phyloP scores from a whole-genome alignment of 2,113 vertebrate genomes.

The Thunnus maccoyii region DNA sequence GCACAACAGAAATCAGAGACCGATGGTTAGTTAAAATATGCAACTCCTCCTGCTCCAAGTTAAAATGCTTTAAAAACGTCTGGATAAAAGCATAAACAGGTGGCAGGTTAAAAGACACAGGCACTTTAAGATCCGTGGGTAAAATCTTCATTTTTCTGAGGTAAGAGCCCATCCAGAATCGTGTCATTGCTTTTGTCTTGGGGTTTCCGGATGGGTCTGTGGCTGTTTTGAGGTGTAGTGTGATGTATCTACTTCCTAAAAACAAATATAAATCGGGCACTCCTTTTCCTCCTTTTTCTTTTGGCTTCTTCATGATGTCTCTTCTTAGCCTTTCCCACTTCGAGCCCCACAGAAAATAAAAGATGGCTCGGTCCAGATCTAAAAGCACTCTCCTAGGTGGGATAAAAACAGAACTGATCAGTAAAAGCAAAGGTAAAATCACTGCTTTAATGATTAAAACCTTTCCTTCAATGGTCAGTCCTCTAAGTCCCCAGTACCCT shows the following conservation, averaged over 20 bases:
- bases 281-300: not conserved
- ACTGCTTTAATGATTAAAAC: conserved; percentile 22
- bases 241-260: not conserved
- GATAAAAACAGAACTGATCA: not conserved
- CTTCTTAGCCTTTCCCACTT: not conserved
- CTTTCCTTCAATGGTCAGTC: conserved; percentile 3
- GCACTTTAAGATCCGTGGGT: not conserved
- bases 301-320: not conserved
- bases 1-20: not conserved
- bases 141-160: not conserved
- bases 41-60: conserved; percentile 3
- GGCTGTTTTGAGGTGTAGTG: not conserved
- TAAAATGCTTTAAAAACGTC: not conserved
- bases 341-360: not conserved
- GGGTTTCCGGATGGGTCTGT: conserved; percentile 5
- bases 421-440: conserved; percentile 25
- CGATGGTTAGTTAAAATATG: conserved; percentile 5
- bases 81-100: not conserved
- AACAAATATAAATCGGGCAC: not conserved
- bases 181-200: no score
- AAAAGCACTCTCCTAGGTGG: not conserved
- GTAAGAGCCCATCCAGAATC: no score
- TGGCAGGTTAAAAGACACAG: not conserved
- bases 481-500: not conserved
- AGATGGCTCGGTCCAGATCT: not conserved